phyloP scores from a whole-genome alignment of 1,140 invertebrate genomes.

The Bombus waltoni region DNA sequence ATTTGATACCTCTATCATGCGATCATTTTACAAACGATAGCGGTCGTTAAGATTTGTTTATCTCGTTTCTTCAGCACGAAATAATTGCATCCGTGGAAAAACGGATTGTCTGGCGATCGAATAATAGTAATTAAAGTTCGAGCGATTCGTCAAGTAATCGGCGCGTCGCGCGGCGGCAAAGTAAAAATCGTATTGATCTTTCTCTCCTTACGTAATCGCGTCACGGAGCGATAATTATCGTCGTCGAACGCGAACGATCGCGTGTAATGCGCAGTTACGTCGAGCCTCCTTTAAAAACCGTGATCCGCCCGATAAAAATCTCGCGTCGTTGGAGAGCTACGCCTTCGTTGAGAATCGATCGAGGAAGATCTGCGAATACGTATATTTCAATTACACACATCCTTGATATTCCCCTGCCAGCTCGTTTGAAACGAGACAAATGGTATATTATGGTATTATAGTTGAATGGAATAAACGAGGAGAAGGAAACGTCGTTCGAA shows the following conservation, averaged over 20 bases:
- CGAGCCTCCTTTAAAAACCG: not conserved
- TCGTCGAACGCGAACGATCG: slow-evolving; percentile 8
- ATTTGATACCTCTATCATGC: not conserved
- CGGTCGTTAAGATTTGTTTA: not conserved
- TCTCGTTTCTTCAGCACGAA: not conserved
- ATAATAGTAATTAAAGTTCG: not conserved
- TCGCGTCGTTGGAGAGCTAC: not conserved
- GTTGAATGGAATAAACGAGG: slow-evolving; percentile 57
- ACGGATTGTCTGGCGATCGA: not conserved
- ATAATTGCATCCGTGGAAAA: slow-evolving; percentile 16
- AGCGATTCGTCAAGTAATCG: not conserved
- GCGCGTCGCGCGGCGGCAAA: no score
- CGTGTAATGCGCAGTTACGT: slow-evolving; percentile 7
- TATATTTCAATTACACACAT: slow-evolving; percentile 41
- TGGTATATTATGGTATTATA: slow-evolving; percentile 48
- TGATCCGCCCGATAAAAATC: slow-evolving; percentile 18
- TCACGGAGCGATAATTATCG: not conserved
- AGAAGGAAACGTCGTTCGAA: slow-evolving; percentile 53
- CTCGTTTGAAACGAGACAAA: slow-evolving; percentile 55
- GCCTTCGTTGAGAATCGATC: slow-evolving; percentile 2
- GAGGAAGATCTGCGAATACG: slow-evolving; percentile 29
- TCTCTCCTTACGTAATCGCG: slow-evolving; percentile 19
- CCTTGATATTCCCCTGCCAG: slow-evolving; percentile 5
- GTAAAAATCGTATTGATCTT: slow-evolving; percentile 27
- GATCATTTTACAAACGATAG: not conserved